Evolutionary conservation across 1,140 invertebrate genomes (phyloP).

Genomic region (Caenorhabditis brenneri): DNA sequence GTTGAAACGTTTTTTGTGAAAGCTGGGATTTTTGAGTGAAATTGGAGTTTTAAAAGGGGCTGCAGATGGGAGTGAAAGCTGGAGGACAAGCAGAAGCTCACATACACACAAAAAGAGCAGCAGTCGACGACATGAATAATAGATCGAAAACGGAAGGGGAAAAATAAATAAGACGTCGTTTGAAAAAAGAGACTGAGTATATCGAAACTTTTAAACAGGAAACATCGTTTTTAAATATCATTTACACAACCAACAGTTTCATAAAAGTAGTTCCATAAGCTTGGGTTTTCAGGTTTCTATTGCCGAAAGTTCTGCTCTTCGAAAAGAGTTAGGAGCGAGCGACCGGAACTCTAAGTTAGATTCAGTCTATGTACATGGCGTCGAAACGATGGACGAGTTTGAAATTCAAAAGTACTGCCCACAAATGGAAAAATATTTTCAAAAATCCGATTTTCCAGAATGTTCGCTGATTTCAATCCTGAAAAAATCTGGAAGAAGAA

Average conservation of each 20-base stretch:
- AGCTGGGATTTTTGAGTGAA: constrained; percentile 2
- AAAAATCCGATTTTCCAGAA: constrained; percentile 35
- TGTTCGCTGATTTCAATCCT: constrained; percentile 32
- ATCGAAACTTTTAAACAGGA: too few species aligned
- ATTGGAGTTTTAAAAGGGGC: neutral
- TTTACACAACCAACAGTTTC: too few species aligned
- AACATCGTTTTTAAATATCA: too few species aligned
- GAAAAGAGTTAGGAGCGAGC: neutral
- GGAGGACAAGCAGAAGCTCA: neutral
- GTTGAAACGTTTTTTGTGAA: neutral
- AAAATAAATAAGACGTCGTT: neutral
- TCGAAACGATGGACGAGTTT: constrained; percentile 28
- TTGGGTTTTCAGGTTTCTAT: neutral
- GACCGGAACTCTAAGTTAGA: neutral
- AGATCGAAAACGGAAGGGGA: neutral
- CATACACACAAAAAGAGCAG: neutral
- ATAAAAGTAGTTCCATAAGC: too few species aligned
- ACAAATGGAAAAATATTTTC: neutral
- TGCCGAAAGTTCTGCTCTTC: neutral
- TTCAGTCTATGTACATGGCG: constrained; percentile 4
- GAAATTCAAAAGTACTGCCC: neutral
- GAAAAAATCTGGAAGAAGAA: neutral
- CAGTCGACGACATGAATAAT: neutral
- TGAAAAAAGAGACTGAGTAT: neutral
- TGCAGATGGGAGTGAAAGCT: neutral